Evolutionary conservation across 2,888 invertebrate genomes (phyloP), one percentile per base, ranked within the genome.

Genomic region (Limenitis camilla): DNA sequence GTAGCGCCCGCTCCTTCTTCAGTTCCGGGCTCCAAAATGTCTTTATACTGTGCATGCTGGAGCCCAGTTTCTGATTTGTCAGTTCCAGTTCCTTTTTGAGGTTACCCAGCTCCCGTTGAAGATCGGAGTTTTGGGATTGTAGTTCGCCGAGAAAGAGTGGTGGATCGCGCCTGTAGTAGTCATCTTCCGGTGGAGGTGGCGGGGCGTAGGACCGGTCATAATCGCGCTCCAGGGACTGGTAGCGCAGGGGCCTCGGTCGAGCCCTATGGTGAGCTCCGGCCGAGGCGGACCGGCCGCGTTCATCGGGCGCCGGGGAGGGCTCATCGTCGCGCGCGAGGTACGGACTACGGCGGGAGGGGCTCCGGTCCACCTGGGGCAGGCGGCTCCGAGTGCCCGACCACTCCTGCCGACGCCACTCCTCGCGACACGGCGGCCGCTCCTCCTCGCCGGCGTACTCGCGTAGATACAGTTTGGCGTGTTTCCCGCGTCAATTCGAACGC

Each of bases 1-100:
- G 90, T 68, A 98, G 81, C 47, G 97, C 96, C 61, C 99, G 89
- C 87, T 99, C 99, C 86, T 98, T 98, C 89, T 99, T 99, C 80
- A 99, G 89, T 88, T 99, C 99, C 19, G 99, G 99, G 77, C 98
- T 98, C 99, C 99, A 99, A 88, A 99, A 99, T 51, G 98, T 99
- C 90, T 99, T 99, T 84, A 99, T 99, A 87, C 97, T 98, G 88
- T 99, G 98, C 98, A 99, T 99, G 72, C 96, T 96, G 76, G 97
- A 97, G 79, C 97, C 96, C 69, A 99, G 91, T 87, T 99, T 99
- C 88, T 98, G 97, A 83, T 97, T 97, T 63, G 97, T 97, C 75
- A 97, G 89, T 89, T 97, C 97, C 72, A 97, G 90, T 77, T 97
- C 97, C 78, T 96, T 96, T 85, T 96, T 96, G 64, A 97, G 90